Evolutionary conservation across 2,888 invertebrate species (phyloP), one percentile per base, ranked within the genome.

Genomic region (Dascillus cervinus): DNA sequence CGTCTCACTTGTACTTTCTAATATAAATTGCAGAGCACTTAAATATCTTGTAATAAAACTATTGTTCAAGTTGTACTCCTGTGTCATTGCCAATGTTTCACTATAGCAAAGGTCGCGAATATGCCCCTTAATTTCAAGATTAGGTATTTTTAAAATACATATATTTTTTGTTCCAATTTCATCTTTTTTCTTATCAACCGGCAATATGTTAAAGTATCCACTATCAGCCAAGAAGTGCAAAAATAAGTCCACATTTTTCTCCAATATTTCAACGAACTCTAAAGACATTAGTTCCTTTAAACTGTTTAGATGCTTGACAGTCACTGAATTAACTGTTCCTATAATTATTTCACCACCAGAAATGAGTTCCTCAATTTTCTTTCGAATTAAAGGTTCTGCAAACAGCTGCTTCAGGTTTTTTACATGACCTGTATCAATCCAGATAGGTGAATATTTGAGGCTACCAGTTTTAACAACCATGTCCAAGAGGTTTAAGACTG

Each of bases 141-240:
- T 29, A 8, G 22, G 22, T 22, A 29, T 11, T 29, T 21, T 29
- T 12, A 29, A 22, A 22, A 29, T 29, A 29, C 17, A 29, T n/a
- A n/a, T n/a, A n/a, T n/a, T n/a, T n/a, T n/a, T n/a, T 20, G 28
- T 36, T 36, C n/a, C 11, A 26, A 21, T 13, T 33, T 33, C 19
- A 37, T 37, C 5, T 26, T 29, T 34, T 38, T 34, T 38, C 34
- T 34, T 13, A 34, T 34, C 34, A 38, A 38, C 22, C 15, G 34
- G 21, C 27, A 38, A 32, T 32, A 35, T 39, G 32, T 39, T 39
- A 39, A 39, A 38, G 32, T 35, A 35, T 32, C 35, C 39, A 39
- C 26, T 19, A 39, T 39, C 35, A 34, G 39, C 39, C 32, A 39
- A 39, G 12, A 30, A 30, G 15, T 30, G 31, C 15, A 30, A 30